Conservation (phyloP, 53 echinoderm and acorn worm genomes). For the Zoroaster sp. region DNA sequence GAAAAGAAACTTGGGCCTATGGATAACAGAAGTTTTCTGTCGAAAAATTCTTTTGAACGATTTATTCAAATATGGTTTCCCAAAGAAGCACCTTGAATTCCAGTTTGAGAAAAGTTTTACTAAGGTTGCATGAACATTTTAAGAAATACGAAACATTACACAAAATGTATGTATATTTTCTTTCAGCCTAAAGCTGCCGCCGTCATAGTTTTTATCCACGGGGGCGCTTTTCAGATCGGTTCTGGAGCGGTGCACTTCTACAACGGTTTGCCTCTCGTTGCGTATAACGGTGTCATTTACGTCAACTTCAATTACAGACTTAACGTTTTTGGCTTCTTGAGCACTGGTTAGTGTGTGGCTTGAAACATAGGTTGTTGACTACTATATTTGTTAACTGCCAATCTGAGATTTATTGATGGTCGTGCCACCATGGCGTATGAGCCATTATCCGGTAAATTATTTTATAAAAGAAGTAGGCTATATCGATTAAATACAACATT, state of each 20-base stretch:
- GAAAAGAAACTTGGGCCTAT: no score
- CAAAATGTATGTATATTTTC: no score
- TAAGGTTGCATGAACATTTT: no score
- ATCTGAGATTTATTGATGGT: not conserved
- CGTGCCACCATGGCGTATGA: no score
- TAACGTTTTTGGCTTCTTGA: conserved; percentile 66
- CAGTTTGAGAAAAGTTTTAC: no score
- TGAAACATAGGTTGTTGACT: not conserved
- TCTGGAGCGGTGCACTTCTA: conserved; percentile 35
- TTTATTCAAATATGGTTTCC: no score
- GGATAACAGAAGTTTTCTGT: no score
- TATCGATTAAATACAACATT: not conserved
- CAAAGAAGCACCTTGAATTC: no score
- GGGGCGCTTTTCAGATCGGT: conserved; percentile 69
- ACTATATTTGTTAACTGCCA: not conserved
- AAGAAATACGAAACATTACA: no score
- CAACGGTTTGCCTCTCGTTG: conserved; percentile 63
- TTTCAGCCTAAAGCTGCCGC: not conserved
- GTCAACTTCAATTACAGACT: conserved; percentile 83
- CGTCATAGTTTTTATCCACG: conserved; percentile 80
- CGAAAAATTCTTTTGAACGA: no score
- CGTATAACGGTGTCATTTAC: conserved; percentile 62
- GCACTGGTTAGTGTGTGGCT: conserved; percentile 34
- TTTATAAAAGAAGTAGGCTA: not conserved
- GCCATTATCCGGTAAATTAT: no score